Base-by-base conservation (phyloP, 2,113 vertebrate species). In the Cricetomys ansorgei region DNA sequence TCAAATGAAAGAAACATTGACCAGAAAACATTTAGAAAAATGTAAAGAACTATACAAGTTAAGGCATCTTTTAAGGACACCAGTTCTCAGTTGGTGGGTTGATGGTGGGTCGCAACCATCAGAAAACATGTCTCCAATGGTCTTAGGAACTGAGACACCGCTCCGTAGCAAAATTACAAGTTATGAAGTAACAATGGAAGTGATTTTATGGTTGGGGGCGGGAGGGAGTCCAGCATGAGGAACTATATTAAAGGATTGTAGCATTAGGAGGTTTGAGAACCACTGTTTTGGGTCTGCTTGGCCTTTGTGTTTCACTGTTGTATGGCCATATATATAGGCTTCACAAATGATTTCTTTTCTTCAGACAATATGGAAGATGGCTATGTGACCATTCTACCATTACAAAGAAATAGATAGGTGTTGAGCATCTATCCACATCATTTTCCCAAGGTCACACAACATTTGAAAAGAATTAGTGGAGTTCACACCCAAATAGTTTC, bases 341-440 rank as follows among this genome's bases (percentile, higher is more conserved):
- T 84, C 57, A 29, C 59, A 37, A 1, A 45, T 55, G 55, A 83
- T 65, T 65, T 45, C 25, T 37, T n/a, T 59, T 23, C 29, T 67
- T 45, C 19, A 53, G 9, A 77, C 50, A 43, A 21, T 25, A 6
- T 50, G 5, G 8, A 21, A 37, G 37, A 29, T 62, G 43, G 48
- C 10, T 16, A 16, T 43, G 0, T 76, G 43, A 9, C 29, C 64
- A 40, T 0, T 31, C 13, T 25, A 19, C 31, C 57, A 7, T 15
- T 31, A 50, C 55, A 84, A 50, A 88, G 73, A 19, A 77, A 31
- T 23, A 85, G 40, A 59, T 4, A 70, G 16, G 16, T 48, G 64
- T 40, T 59, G 10, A 64, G 40, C 25, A 11, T 11, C 37, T 59
- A 15, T 43, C 7, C 1, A 21, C 1, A 0, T 76, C 1, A n/a